Conservation (phyloP, 1,140 invertebrate species). For the Sminthurinus signatus region DNA sequence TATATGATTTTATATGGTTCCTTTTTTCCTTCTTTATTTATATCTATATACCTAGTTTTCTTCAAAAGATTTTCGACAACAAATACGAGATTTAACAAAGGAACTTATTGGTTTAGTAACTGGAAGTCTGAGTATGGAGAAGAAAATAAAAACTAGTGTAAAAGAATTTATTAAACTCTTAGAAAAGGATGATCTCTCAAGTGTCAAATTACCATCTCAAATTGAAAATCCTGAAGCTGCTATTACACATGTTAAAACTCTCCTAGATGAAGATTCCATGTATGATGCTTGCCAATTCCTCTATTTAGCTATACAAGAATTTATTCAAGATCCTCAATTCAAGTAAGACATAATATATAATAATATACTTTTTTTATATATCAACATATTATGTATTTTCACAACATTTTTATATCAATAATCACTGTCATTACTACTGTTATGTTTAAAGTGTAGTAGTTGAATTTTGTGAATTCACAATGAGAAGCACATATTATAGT, state of each 20-base stretch:
- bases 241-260: not conserved
- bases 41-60: constrained; percentile 5
- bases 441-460: no score
- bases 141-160: not conserved
- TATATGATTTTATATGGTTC: no score
- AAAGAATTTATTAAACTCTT: constrained; percentile 5
- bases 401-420: no score
- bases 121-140: not conserved
- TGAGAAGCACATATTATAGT: no score
- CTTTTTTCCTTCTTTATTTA: no score
- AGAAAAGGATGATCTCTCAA: not conserved
- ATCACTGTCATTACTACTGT: no score
- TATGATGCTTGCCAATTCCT: constrained; percentile 20
- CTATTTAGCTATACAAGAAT: not conserved
- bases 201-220: not conserved
- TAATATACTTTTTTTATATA: not conserved
- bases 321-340: constrained; percentile 8
- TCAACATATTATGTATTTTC: not conserved
- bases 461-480: no score
- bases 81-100: not conserved
- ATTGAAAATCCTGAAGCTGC: constrained; percentile 1
- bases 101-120: not conserved
- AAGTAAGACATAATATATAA: constrained; percentile 9
- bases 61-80: not conserved
- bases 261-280: not conserved